Conservation (phyloP, 2,113 vertebrate species). For the Tricholaema leucomelas region DNA sequence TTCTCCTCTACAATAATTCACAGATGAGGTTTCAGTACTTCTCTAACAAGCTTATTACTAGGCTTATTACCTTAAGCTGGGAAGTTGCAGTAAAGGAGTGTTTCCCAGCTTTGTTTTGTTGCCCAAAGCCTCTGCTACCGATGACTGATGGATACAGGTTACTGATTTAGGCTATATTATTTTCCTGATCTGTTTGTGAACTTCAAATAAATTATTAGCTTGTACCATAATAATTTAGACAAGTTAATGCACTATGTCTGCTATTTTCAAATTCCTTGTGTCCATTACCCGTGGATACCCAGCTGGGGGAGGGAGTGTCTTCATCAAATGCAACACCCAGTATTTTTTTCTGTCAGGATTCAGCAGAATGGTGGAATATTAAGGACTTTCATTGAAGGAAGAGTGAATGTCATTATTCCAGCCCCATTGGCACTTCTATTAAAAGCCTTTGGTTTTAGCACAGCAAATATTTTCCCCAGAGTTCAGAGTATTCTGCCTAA, state of each 20-base stretch:
- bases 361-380: background rate
- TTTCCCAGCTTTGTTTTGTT: background rate
- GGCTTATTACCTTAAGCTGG: background rate
- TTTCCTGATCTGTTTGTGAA: background rate
- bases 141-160: background rate
- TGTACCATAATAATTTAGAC: background rate
- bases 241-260: background rate
- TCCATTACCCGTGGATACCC: background rate
- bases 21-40: background rate
- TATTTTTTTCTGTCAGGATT: background rate
- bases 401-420: background rate
- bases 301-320: background rate
- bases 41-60: background rate
- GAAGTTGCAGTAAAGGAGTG: background rate
- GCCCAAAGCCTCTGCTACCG: background rate
- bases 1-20: background rate
- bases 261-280: background rate
- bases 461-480: background rate
- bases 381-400: background rate
- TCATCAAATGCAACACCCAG: background rate
- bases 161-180: background rate
- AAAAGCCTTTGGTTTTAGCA: background rate
- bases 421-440: background rate
- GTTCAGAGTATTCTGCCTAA: background rate
- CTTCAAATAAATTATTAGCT: background rate